Evolutionary conservation across 1,140 invertebrate species (phyloP).

Genomic region (Lepidurus couesii): DNA sequence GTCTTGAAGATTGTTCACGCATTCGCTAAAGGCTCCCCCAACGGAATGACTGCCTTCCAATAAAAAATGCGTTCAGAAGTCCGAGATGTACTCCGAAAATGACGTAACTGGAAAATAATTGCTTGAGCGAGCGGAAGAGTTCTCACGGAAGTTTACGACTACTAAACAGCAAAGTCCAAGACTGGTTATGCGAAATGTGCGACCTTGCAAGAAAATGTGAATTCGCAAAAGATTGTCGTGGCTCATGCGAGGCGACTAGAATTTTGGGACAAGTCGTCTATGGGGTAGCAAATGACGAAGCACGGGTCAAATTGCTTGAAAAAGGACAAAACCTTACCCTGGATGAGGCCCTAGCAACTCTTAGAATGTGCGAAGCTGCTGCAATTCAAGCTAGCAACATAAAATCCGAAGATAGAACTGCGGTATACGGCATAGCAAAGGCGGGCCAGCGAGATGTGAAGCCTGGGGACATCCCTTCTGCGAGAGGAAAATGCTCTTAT

Average conservation of each 20-base stretch:
- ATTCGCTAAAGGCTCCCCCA: too few relatives aligned
- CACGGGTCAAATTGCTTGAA: not conserved
- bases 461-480: not conserved
- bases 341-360: not conserved
- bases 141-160: too few relatives aligned
- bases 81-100: too few relatives aligned
- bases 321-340: not conserved
- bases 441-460: not conserved
- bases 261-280: not conserved
- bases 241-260: not conserved
- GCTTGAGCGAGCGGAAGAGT: too few relatives aligned
- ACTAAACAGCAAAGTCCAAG: too few relatives aligned
- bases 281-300: slow-evolving; percentile 8
- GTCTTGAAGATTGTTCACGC: too few relatives aligned
- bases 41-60: too few relatives aligned
- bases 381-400: too few relatives aligned
- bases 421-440: not conserved
- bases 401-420: not conserved
- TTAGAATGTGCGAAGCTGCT: not conserved
- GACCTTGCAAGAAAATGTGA: not conserved
- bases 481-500: not conserved
- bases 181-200: slow-evolving; percentile 20
- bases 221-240: not conserved
- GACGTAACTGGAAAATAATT: too few relatives aligned
- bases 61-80: too few relatives aligned